Conservation (phyloP, 2,797 vertebrate species). For the Hyperoplus immaculatus region DNA sequence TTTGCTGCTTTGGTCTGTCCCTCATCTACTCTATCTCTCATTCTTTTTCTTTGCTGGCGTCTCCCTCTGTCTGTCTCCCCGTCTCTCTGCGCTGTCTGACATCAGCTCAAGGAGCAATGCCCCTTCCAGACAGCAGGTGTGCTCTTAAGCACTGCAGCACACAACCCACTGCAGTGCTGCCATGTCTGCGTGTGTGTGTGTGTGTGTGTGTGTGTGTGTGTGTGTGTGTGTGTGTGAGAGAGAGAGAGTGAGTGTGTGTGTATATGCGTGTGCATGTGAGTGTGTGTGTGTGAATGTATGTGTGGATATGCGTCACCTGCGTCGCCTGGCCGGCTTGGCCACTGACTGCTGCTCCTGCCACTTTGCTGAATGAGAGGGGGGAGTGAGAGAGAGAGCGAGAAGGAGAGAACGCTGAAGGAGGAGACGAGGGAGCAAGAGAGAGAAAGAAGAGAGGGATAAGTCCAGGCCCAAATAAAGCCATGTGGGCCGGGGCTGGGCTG, state of each 20-base stretch:
- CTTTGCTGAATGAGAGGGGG: conserved; percentile 64
- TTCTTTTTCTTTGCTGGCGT: not conserved
- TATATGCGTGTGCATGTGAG: conserved; percentile 43
- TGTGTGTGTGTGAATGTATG: conserved; percentile 48
- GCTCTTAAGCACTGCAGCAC: conserved; percentile 81
- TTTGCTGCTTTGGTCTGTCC: not conserved
- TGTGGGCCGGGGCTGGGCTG: conserved; percentile 80
- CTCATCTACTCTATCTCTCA: not conserved
- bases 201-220: conserved; percentile 45
- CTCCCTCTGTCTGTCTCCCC: not conserved
- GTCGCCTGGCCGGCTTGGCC: conserved; percentile 60
- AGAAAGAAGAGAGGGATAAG: conserved; percentile 32
- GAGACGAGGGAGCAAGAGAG: conserved; percentile 52
- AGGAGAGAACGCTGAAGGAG: conserved; percentile 53
- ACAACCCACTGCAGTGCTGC: conserved; percentile 72
- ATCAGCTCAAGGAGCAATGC: conserved; percentile 56
- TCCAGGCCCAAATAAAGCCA: conserved; percentile 91
- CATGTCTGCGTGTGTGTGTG: conserved; percentile 47
- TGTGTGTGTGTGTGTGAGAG: conserved; percentile 42
- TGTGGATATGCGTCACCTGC: conserved; percentile 45
- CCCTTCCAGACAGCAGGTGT: conserved; percentile 76
- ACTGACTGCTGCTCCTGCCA: conserved; percentile 80
- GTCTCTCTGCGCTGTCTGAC: not conserved
- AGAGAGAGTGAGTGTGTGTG: conserved; percentile 24
- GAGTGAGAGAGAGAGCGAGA: conserved; percentile 35